phyloP scores from a whole-genome alignment of 2,113 vertebrate species.

The Siphamia tubifer region DNA sequence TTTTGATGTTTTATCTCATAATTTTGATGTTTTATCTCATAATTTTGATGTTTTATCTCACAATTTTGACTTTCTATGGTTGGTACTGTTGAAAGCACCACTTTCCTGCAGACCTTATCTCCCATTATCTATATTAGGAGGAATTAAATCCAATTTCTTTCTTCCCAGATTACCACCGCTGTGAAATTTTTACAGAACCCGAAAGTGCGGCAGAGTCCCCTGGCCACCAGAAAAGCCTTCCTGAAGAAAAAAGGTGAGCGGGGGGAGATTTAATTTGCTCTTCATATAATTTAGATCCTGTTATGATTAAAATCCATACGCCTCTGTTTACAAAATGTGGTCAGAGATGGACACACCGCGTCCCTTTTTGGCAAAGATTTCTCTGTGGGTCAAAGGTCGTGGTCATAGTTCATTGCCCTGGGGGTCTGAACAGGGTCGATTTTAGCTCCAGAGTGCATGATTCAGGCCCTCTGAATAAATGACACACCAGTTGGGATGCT shows the following conservation, averaged over 20 bases:
- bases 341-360: conserved; percentile 26
- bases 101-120: conserved; percentile 30
- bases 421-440: conserved; percentile 64
- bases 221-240: conserved; percentile 90
- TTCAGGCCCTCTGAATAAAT: conserved; percentile 79
- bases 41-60: no score
- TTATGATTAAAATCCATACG: conserved; percentile 8
- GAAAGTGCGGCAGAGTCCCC: conserved; percentile 91
- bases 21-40: no score
- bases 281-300: background rate
- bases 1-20: no score
- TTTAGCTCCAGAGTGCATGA: conserved; percentile 71
- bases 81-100: conserved; percentile 45
- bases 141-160: conserved; percentile 51
- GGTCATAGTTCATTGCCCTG: conserved; percentile 63
- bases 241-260: conserved; percentile 98
- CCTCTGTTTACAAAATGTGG: conserved; percentile 4
- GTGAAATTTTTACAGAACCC: conserved; percentile 96
- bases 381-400: conserved; percentile 70
- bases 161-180: conserved; percentile 89
- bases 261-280: conserved; percentile 22
- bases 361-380: conserved; percentile 36
- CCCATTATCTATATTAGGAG: conserved; percentile 26
- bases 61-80: no score
- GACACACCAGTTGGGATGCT: conserved; percentile 76